Evolutionary conservation across 92 coral and sea anemone species (phyloP), one percentile per base, ranked within the genome.

Genomic region (Muricea muricata): DNA sequence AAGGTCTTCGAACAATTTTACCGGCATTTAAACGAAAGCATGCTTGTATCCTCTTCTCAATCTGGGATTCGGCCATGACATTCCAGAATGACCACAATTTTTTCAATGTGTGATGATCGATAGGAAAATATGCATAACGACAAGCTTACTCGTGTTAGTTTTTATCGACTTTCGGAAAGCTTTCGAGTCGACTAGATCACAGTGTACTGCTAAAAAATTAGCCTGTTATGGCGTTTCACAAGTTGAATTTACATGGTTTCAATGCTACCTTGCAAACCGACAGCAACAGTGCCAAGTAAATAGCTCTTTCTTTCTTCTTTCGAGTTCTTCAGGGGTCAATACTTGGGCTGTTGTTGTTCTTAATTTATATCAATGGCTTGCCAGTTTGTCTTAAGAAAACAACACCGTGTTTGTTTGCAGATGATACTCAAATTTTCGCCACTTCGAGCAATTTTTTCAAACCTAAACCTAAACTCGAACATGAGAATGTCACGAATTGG

Each of bases 251-350:
- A n/a, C n/a, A n/a, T n/a, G n/a, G n/a, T n/a, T n/a, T n/a, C n/a
- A n/a, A n/a, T n/a, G n/a, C n/a, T n/a, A n/a, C n/a, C n/a, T n/a
- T n/a, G n/a, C n/a, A n/a, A n/a, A n/a, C n/a, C n/a, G n/a, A n/a
- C n/a, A n/a, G n/a, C n/a, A n/a, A n/a, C n/a, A n/a, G n/a, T n/a
- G n/a, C n/a, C n/a, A 37, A 37, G 42, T 37, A 37, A 37, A 37
- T 37, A 9, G 42, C 42, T 37, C 5, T 9, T 9, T 37, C 42
- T 37, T 9, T 37, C 4, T 78, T 18, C 28, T 70, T 33, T 72
- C 83, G 82, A 18, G 75, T 87, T 29, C 83, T 87, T 5, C 90
- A 87, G 48, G 87, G 87, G 45, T 71, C 87, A 15, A 81, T 81
- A 40, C n/a, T n/a, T n/a, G 74, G 73, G 8, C 86, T 82, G 37